Base-by-base conservation (phyloP, 2,888 invertebrate species). In the Tenthredo livida region DNA sequence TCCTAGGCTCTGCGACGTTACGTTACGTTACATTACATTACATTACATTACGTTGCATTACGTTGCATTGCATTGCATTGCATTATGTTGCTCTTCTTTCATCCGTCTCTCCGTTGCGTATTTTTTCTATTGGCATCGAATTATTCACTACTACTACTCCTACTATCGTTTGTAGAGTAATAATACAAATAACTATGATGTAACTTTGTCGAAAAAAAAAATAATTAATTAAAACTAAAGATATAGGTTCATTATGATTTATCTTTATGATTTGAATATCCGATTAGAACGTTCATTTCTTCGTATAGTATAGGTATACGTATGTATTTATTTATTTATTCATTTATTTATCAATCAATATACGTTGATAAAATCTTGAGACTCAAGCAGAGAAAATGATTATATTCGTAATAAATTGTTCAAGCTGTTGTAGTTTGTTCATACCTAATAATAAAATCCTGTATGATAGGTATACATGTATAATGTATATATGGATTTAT, bases 361-460 rank as follows among this genome's bases (percentile, higher is more conserved):
- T n/a, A n/a, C n/a, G n/a, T 67, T 67, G 67, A 33, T 29, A 67
- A 67, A 67, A 29, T 33, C 29, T 29, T 6, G 3, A 4, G 67
- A 7, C 15, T 7, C 3, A 40, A 40, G 33, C n/a, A 17, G 37
- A 72, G 17, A 37, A 10, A 37, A n/a, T 72, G 43, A 21, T 33
- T 17, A 33, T 75, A 75, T 75, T 47, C 47, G 15, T 15, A 47
- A 47, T 37, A 37, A 37, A 37, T 75, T 15, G 25, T 75, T 75
- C 15, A 47, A 75, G 75, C 47, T 75, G 75, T 75, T 43, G 75
- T 25, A 9, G 47, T 75, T 75, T n/a, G 25, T 75, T 75, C 15
- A 47, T 3, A n/a, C n/a, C n/a, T n/a, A 15, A 9, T n/a, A 4
- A 43, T 9, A 33, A 17, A 43, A 72, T 72, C 40, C 4, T 7